Base-by-base conservation (phyloP, 2,888 invertebrate species). In the Ormia ochracea region DNA sequence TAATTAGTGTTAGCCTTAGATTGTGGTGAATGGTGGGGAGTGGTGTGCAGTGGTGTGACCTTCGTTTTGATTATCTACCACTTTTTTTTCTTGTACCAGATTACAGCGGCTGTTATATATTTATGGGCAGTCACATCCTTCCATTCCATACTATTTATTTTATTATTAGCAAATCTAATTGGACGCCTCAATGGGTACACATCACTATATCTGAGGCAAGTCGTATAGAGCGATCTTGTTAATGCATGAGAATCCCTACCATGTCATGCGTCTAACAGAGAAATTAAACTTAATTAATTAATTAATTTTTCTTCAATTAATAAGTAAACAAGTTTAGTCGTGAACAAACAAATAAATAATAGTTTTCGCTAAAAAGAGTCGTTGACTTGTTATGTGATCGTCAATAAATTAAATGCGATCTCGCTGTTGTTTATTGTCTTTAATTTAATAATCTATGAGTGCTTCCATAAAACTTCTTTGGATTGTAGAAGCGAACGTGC, bases 401-500 rank as follows among this genome's bases (percentile, higher is more conserved):
- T 33, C 54, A 19, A 52, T 68, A 59, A 68, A 59, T 43, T 52
- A 43, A 54, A 54, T 48, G 58, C 50, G 59, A 69, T 69, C 36
- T 43, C 19, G 19, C 31, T 21, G 54, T 10, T 48, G 31, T 7
- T 12, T 33, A 28, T 56, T 48, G 56, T 56, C 10, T 21, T 17
- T 54, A 73, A 66, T 73, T 68, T 72, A 12, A 48, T 73, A 78
- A 73, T 78, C 78, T 73, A 9, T 19, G 41, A 31, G 41, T 14
- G 68, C 58, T 73, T 73, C 38, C 43, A n/a, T 61, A 48, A 45
- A 61, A 63, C 31, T 69, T 52, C 54, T 73, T 38, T 31, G 23
- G 61, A 73, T 68, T 73, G 56, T 56, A 77, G 33, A 76, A 69
- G 69, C 63, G 28, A 63, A 69, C 69, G 63, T 70, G 56, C 63